These are phyloP conservation scores for Drosophila trichaetosa DNA, from an alignment of 2,888 invertebrate species.

Conservation along the genomic window DNA sequence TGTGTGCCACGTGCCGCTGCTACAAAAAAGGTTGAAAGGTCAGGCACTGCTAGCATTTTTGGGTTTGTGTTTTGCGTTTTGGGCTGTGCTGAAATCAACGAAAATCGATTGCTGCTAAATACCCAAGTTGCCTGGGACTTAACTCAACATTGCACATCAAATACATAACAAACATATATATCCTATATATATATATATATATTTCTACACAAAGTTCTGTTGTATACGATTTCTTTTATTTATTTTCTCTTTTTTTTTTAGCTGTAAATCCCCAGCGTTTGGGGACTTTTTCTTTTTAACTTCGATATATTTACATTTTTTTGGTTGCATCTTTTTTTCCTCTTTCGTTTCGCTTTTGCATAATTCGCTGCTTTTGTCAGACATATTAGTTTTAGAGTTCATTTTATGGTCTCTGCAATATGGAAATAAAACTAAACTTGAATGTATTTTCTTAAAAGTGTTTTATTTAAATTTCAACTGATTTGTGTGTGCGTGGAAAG, in stretches of 20 bases:
- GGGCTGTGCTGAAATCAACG: constrained; percentile 66
- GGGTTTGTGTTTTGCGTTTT: constrained; percentile 23
- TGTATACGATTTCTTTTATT: constrained; percentile 17
- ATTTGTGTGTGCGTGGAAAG: too few species aligned
- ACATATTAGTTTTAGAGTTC: not conserved
- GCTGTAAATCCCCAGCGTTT: constrained; percentile 71
- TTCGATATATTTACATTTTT: constrained; percentile 71
- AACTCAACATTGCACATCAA: constrained; percentile 62
- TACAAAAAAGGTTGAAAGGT: constrained; percentile 76
- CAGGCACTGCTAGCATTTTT: constrained; percentile 46
- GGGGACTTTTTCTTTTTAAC: constrained; percentile 44
- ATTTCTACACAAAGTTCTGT: constrained; percentile 1
- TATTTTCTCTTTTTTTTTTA: constrained; percentile 16
- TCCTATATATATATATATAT: not conserved
- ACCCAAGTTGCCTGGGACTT: constrained; percentile 73
- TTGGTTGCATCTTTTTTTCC: constrained; percentile 16
- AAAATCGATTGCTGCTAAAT: constrained; percentile 78
- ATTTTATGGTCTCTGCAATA: not conserved
- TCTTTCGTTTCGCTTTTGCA: constrained; percentile 17
- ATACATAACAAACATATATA: constrained; percentile 29
- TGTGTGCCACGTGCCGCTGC: constrained; percentile 67
- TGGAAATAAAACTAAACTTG: not conserved
- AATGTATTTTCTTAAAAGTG: not conserved
- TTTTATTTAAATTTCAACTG: not conserved
- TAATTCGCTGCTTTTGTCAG: constrained; percentile 2